Conservation (phyloP, 2,888 invertebrate species). For the Cyclophora albipunctata region DNA sequence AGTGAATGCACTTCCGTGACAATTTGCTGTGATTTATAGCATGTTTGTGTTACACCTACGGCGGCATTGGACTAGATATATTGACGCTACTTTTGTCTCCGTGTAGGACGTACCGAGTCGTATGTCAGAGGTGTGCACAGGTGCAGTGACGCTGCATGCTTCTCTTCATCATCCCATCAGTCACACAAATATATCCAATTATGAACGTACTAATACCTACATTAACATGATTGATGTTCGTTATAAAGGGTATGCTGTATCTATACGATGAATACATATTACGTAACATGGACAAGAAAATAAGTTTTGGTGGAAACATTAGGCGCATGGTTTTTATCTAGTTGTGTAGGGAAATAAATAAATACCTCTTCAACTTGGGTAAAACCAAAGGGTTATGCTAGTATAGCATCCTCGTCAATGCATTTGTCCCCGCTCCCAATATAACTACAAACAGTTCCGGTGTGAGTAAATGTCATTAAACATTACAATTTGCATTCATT, state of each 20-base stretch:
- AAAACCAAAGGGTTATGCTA: too few species aligned
- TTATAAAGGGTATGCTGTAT: too few species aligned
- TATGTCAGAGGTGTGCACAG: conserved; percentile 33
- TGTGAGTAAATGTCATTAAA: conserved; percentile 5
- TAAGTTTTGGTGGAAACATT: too few species aligned
- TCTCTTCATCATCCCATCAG: conserved; percentile 23
- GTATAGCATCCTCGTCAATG: conserved; percentile 7
- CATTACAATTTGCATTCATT: conserved; percentile 4
- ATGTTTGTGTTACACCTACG: conserved; percentile 20
- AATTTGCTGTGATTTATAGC: conserved; percentile 7
- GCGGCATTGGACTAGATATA: conserved; percentile 45
- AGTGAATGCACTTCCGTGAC: conserved; percentile 12
- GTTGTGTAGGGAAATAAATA: too few species aligned
- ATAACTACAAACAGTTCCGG: conserved; percentile 11
- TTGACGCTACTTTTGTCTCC: conserved; percentile 30
- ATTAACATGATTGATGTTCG: conserved; percentile 17
- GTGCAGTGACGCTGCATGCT: conserved; percentile 28
- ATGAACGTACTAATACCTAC: conserved; percentile 3
- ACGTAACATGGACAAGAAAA: too few species aligned
- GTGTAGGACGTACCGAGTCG: conserved; percentile 27
- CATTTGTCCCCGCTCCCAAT: conserved; percentile 22
- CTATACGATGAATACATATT: too few species aligned
- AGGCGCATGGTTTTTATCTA: too few species aligned
- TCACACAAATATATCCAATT: neutral
- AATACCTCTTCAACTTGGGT: too few species aligned